A percentile compares a stretch with the other conserved stretches of the same genome.
These are phyloP conservation scores for Brachyalestes nurse DNA, from an alignment of 2,797 vertebrate genomes.

Conservation along the genomic window DNA sequence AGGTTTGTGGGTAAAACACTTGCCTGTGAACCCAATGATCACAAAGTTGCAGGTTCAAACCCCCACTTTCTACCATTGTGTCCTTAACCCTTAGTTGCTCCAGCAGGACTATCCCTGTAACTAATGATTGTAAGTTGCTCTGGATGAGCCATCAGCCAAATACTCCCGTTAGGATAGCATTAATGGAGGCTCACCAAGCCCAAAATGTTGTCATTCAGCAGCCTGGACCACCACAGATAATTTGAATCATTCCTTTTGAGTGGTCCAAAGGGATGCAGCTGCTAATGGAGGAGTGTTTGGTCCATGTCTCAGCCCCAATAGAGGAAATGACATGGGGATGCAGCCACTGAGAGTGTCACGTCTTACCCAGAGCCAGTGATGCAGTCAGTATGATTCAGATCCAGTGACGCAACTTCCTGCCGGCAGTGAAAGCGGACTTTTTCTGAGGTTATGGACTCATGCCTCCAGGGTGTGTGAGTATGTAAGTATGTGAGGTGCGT, in stretches of 20 bases:
- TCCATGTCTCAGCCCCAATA: neutral
- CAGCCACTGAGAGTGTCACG: neutral
- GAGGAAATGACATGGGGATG: neutral
- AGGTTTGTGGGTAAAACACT: too few species aligned
- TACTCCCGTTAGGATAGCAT: too few species aligned
- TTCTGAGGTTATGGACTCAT: neutral
- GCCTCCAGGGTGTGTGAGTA: neutral
- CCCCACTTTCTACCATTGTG: too few species aligned
- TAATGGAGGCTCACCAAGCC: too few species aligned
- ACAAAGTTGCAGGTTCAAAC: too few species aligned
- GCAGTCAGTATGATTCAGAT: neutral
- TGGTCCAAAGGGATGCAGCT: neutral
- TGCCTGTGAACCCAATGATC: too few species aligned
- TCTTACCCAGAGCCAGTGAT: neutral
- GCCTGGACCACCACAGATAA: neutral
- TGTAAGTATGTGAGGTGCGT: slow-evolving; percentile 4
- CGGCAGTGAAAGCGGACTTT: neutral
- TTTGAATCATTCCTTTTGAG: neutral
- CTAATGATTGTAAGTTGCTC: too few species aligned
- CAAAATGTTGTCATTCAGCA: neutral
- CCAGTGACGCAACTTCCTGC: neutral
- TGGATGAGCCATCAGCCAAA: too few species aligned
- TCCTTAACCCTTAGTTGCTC: too few species aligned
- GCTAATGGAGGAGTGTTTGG: neutral
- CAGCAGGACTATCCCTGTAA: too few species aligned